Evolutionary conservation across 2,888 invertebrate species (phyloP).

Genomic region (Sialis lutaria): DNA sequence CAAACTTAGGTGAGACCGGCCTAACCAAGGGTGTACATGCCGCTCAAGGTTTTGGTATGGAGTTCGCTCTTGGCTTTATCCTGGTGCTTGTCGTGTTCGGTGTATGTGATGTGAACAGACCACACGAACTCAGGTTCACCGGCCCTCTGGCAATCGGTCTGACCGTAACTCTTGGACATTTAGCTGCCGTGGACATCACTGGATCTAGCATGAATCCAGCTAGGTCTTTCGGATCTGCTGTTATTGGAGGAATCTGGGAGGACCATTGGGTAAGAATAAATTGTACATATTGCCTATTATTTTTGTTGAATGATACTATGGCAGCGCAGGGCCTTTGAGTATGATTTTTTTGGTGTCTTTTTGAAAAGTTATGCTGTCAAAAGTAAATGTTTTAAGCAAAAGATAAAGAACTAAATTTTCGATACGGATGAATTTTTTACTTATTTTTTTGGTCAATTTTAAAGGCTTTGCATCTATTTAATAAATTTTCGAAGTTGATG

Average conservation of each 20-base stretch:
- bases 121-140: conserved; percentile 54
- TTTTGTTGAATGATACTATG: too few relatives aligned
- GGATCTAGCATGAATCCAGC: conserved; percentile 91
- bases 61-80: conserved; percentile 80
- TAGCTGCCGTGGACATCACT: conserved; percentile 68
- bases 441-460: too few relatives aligned
- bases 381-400: too few relatives aligned
- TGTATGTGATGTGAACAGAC: conserved; percentile 63
- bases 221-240: conserved; percentile 71
- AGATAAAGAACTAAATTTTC: too few relatives aligned
- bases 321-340: too few relatives aligned
- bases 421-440: too few relatives aligned
- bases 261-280: conserved; percentile 68
- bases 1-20: conserved; percentile 51
- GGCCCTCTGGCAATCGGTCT: conserved; percentile 80
- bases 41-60: conserved; percentile 74
- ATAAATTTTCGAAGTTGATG: too few relatives aligned
- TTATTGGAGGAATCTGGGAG: conserved; percentile 53
- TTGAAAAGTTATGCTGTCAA: too few relatives aligned
- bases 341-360: too few relatives aligned
- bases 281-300: too few relatives aligned
- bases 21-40: conserved; percentile 41
- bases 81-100: conserved; percentile 80
- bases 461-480: too few relatives aligned
- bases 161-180: conserved; percentile 68